A percentile compares a stretch with the other conserved stretches of the same genome.
phyloP scores from a whole-genome alignment of 2,888 invertebrate species.

The Xanthorhoe designata region DNA sequence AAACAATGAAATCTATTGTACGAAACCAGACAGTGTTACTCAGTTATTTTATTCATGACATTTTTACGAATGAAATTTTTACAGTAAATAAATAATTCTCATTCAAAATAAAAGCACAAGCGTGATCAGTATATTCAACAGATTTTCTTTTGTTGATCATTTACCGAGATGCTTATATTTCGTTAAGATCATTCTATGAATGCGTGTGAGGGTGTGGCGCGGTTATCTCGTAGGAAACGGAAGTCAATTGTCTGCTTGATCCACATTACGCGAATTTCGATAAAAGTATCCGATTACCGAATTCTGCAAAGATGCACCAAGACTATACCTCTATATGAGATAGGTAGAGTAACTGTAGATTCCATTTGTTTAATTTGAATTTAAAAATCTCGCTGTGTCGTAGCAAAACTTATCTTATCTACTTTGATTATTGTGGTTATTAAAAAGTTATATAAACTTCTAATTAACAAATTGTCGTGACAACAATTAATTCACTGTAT shows the following conservation, averaged over 20 bases:
- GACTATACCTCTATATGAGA: slow-evolving; percentile 9
- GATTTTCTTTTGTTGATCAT: slow-evolving; percentile 12
- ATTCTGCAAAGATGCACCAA: slow-evolving; percentile 37
- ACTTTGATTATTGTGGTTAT: too few relatives aligned
- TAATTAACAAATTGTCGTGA: too few relatives aligned
- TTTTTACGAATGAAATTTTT: neutral
- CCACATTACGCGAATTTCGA: slow-evolving; percentile 50
- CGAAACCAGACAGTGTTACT: neutral
- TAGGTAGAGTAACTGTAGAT: neutral
- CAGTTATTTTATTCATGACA: neutral
- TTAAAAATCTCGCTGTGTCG: neutral
- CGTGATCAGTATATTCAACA: neutral
- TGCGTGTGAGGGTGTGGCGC: slow-evolving; percentile 67
- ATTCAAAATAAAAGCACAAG: neutral
- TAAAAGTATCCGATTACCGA: slow-evolving; percentile 71
- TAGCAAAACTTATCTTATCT: too few relatives aligned
- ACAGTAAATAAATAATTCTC: neutral
- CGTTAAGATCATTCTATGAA: slow-evolving; percentile 44
- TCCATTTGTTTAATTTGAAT: neutral
- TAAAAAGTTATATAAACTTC: too few relatives aligned
- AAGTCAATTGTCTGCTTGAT: slow-evolving; percentile 75
- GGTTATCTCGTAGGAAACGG: slow-evolving; percentile 80
- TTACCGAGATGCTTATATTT: slow-evolving; percentile 31
- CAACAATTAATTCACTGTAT: too few relatives aligned
- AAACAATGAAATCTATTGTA: slow-evolving; percentile 15